A percentile compares a stretch with the other conserved stretches of the same genome.
These are phyloP conservation scores for Parasteatoda tepidariorum DNA, from an alignment of 1,140 invertebrate genomes.

Conservation along the genomic window DNA sequence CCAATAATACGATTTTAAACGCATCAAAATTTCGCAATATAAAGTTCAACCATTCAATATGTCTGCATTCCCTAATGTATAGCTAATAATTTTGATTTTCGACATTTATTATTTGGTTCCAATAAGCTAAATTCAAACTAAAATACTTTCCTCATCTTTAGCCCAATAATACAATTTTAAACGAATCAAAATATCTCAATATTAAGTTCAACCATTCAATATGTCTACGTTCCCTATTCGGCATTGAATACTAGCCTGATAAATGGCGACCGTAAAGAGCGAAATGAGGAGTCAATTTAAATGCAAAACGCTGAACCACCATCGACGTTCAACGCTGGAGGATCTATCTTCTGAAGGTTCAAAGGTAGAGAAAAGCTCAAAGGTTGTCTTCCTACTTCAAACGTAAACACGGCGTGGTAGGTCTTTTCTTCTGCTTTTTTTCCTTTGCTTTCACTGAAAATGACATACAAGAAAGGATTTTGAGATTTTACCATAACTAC, in stretches of 20 bases:
- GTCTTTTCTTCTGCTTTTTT: background rate
- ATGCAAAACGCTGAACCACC: slow-evolving; percentile 42
- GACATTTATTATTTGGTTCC: too few species aligned
- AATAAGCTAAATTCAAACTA: too few species aligned
- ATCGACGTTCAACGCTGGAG: background rate
- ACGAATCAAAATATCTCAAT: too few species aligned
- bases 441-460: background rate
- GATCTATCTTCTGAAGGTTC: slow-evolving; percentile 21
- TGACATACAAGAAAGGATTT: background rate
- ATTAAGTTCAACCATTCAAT: background rate
- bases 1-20: too few species aligned
- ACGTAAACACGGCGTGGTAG: slow-evolving; percentile 19
- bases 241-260: background rate
- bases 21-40: too few species aligned
- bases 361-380: slow-evolving; percentile 33
- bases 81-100: too few species aligned
- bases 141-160: too few species aligned
- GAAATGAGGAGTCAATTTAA: slow-evolving; percentile 46
- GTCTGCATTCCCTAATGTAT: too few species aligned
- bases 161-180: too few species aligned
- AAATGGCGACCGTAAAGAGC: slow-evolving; percentile 17
- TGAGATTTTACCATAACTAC: background rate
- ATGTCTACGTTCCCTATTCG: background rate
- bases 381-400: slow-evolving; percentile 9
- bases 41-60: too few species aligned